phyloP scores from a whole-genome alignment of 2,797 vertebrate species.

The Myotis daubentonii region DNA sequence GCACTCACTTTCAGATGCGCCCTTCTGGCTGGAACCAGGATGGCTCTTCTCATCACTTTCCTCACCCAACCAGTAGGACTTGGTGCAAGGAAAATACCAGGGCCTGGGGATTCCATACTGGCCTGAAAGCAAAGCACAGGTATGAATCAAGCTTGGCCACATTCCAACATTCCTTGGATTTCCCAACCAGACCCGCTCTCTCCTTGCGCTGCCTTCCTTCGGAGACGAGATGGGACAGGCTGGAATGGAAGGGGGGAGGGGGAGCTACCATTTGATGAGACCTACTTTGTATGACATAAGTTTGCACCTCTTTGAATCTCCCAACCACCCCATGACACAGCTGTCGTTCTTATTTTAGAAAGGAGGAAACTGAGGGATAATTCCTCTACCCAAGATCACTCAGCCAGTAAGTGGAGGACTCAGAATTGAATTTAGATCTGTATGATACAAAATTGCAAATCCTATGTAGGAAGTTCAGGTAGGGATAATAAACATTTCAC shows the following conservation, averaged over 20 bases:
- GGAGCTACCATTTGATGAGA: not conserved
- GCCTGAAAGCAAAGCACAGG: slow-evolving; percentile 86
- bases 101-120: slow-evolving; percentile 96
- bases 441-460: not conserved
- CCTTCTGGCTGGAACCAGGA: slow-evolving; percentile 86
- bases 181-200: not conserved
- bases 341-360: not conserved
- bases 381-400: not conserved
- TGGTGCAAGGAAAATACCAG: slow-evolving; percentile 98
- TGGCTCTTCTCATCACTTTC: slow-evolving; percentile 86
- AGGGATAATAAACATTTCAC: not conserved
- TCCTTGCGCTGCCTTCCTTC: not conserved
- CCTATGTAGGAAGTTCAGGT: not conserved
- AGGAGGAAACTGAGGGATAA: not conserved
- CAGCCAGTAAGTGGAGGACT: not conserved
- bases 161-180: not conserved
- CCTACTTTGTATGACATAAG: accelerated
- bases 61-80: slow-evolving; percentile 97
- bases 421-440: not conserved
- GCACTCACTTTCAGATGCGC: slow-evolving; percentile 90
- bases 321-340: not conserved
- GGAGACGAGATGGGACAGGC: not conserved
- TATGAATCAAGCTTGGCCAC: not conserved
- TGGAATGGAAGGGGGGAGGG: not conserved
- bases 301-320: not conserved